Conservation (phyloP, 1,140 invertebrate genomes). For the Zaprionus nigranus region DNA sequence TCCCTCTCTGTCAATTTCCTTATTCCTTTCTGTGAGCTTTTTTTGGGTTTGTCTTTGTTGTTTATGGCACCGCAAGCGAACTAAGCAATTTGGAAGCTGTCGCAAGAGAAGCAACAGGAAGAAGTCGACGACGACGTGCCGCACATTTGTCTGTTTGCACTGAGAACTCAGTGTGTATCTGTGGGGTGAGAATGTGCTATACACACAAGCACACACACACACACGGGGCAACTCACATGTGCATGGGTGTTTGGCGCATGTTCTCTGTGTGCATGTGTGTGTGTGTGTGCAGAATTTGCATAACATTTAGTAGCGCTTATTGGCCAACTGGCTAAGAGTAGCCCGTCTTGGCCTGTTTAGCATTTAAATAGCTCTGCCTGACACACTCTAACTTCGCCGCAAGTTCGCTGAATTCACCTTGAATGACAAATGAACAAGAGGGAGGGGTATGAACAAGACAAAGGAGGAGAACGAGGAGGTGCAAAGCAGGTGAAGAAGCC, state of each 20-base stretch:
- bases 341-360: conserved; percentile 35
- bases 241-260: conserved; percentile 3
- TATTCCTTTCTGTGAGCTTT: not conserved
- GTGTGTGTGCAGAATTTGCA: conserved; percentile 46
- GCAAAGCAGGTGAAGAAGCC: conserved; percentile 1
- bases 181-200: conserved; percentile 23
- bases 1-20: not conserved
- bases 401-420: conserved; percentile 11
- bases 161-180: not conserved
- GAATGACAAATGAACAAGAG: conserved; percentile 21
- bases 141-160: conserved; percentile 16
- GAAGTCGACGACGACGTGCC: not conserved
- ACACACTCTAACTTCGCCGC: not conserved
- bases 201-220: conserved; percentile 5
- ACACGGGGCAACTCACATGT: not conserved
- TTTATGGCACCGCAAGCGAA: conserved; percentile 35
- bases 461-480: not conserved
- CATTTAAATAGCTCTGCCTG: conserved; percentile 52
- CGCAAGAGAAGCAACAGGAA: conserved; percentile 60
- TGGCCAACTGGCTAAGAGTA: conserved; percentile 21
- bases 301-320: conserved; percentile 56
- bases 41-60: not conserved
- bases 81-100: conserved; percentile 35
- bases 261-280: not conserved
- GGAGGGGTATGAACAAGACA: not conserved